Evolutionary conservation across 2,888 invertebrate species (phyloP).

Genomic region (Acleris literana): DNA sequence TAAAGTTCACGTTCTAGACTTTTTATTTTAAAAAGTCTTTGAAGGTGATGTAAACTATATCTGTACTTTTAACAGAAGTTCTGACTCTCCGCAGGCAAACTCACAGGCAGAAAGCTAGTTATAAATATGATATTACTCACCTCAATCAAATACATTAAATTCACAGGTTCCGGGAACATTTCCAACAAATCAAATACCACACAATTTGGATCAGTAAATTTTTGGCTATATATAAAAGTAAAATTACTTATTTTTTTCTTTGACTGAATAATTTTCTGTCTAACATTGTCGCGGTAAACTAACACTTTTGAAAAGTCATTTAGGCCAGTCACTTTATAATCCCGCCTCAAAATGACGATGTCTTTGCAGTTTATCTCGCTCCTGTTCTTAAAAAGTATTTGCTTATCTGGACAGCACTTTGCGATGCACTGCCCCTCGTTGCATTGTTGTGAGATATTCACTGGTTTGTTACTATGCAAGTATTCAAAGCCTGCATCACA

Average conservation of each 20-base stretch:
- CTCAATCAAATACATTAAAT: conserved; percentile 1
- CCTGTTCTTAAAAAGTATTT: conserved; percentile 1
- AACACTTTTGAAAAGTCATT: conserved; percentile 11
- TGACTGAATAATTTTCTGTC: not conserved
- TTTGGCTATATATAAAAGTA: not conserved
- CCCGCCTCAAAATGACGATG: not conserved
- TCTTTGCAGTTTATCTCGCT: not conserved
- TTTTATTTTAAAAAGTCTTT: too few relatives aligned
- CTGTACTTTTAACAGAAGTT: too few relatives aligned
- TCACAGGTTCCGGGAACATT: not conserved
- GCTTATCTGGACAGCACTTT: conserved; percentile 11
- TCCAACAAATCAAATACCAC: too few relatives aligned
- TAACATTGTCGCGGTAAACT: conserved; percentile 3
- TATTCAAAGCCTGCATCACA: not conserved
- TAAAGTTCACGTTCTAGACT: too few relatives aligned
- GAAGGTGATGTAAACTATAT: too few relatives aligned
- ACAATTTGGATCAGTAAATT: conserved; percentile 5
- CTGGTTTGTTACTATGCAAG: not conserved
- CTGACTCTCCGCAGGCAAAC: too few relatives aligned
- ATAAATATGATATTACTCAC: conserved; percentile 6
- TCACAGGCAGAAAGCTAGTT: too few relatives aligned
- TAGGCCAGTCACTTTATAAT: not conserved
- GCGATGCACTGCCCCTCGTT: conserved; percentile 1
- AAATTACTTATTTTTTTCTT: conserved; percentile 8
- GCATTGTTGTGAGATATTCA: not conserved